Evolutionary conservation across 2,797 vertebrate genomes (phyloP).

Genomic region (Choloepus didactylus): DNA sequence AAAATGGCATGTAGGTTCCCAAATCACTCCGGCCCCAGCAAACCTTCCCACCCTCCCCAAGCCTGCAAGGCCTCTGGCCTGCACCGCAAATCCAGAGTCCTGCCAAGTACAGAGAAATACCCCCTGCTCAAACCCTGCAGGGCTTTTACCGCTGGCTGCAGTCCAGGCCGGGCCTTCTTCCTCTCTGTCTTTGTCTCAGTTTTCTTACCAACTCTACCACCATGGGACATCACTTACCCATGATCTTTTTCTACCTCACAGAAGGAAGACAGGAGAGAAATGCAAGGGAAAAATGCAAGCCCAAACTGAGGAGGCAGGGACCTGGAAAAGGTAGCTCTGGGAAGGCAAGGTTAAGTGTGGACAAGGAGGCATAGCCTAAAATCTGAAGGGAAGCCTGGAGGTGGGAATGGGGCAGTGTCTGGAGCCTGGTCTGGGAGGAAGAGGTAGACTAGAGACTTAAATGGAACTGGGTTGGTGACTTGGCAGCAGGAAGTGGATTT

Average conservation of each 20-base stretch:
- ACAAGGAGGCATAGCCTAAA: background rate
- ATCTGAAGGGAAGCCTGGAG: background rate
- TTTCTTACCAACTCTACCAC: background rate
- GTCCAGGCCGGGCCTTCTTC: background rate
- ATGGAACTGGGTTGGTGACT: background rate
- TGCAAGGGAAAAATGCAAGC: background rate
- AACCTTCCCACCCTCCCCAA: background rate
- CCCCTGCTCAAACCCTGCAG: background rate
- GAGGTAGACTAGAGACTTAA: background rate
- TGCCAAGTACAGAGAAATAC: background rate
- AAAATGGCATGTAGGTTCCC: background rate
- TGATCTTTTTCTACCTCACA: background rate
- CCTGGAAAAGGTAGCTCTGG: background rate
- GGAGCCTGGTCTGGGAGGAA: background rate
- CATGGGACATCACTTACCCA: background rate
- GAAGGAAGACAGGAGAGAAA: conserved; percentile 2
- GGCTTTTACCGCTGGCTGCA: background rate
- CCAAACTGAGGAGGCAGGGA: background rate
- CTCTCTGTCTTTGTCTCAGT: background rate
- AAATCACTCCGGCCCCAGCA: background rate
- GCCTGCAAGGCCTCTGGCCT: background rate
- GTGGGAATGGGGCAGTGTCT: background rate
- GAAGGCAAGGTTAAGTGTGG: background rate
- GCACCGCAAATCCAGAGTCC: background rate
- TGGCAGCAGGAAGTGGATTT: background rate